These are phyloP conservation scores for Molorchus minor DNA, from an alignment of 2,888 invertebrate species.

Conservation along the genomic window DNA sequence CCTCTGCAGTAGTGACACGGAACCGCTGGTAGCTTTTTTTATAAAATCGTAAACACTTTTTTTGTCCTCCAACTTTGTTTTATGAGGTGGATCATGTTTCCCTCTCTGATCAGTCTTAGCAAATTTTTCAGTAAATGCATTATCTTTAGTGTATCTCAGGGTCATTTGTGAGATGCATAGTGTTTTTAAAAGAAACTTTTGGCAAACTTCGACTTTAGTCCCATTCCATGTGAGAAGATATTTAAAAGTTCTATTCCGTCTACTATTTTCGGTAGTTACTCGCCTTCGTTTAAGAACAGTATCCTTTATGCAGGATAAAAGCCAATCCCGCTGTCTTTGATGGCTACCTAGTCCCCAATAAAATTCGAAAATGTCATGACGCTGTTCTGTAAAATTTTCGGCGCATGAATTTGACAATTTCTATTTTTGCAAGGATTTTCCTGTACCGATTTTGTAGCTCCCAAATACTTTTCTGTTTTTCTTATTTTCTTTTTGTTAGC, in stretches of 20 bases:
- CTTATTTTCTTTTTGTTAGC: slow-evolving; percentile 5
- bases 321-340: slow-evolving; percentile 9
- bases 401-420: slow-evolving; percentile 2
- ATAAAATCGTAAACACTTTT: slow-evolving; percentile 1
- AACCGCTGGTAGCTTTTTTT: slow-evolving; percentile 5
- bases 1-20: slow-evolving; percentile 2
- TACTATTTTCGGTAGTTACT: slow-evolving; percentile 1
- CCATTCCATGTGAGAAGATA: not conserved
- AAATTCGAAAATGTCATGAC: slow-evolving; percentile 4
- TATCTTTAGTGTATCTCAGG: not conserved
- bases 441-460: slow-evolving; percentile 4
- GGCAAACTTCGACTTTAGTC: not conserved
- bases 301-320: slow-evolving; percentile 5
- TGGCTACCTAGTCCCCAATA: not conserved
- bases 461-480: slow-evolving; percentile 11
- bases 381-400: slow-evolving; percentile 1
- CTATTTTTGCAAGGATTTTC: slow-evolving; percentile 7
- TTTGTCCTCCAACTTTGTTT: not conserved
- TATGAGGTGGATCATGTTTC: slow-evolving; percentile 6
- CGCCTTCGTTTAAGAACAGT: not conserved
- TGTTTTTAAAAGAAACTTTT: slow-evolving; percentile 2
- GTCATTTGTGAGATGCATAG: slow-evolving; percentile 7
- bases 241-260: not conserved
- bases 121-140: not conserved
- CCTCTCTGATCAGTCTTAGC: slow-evolving; percentile 4